Conservation (phyloP, 2,113 vertebrate genomes). For the Poeciliopsis occidentalis region DNA sequence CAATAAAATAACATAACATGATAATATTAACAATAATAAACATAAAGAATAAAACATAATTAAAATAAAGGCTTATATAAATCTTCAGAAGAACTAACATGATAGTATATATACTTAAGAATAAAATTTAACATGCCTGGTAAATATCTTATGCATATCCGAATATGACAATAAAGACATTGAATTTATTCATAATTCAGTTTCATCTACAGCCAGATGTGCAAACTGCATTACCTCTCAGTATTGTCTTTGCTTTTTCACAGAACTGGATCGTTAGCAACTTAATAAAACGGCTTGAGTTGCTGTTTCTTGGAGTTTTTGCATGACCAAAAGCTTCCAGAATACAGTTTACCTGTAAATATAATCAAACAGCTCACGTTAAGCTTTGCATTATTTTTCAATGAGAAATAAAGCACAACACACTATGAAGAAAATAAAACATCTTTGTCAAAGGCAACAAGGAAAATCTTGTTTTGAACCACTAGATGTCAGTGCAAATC, state of each 20-base stretch:
- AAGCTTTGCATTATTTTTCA: neutral
- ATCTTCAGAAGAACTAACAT: neutral
- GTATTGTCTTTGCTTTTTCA: constrained; percentile 81
- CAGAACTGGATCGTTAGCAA: constrained; percentile 90
- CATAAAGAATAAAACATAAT: neutral
- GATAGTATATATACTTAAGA: neutral
- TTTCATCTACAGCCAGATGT: neutral
- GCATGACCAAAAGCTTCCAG: constrained; percentile 94
- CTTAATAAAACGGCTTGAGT: constrained; percentile 91
- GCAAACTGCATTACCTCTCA: constrained; percentile 80
- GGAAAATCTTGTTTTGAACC: constrained; percentile 31
- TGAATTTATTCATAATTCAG: neutral
- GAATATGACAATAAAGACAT: neutral
- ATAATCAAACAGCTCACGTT: constrained; percentile 13
- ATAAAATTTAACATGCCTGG: neutral
- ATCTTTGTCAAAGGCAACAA: neutral
- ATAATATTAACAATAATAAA: neutral
- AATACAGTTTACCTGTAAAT: constrained; percentile 84
- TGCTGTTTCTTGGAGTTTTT: constrained; percentile 85
- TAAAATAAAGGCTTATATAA: too few relatives aligned
- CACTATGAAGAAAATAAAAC: neutral
- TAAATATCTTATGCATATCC: too few relatives aligned
- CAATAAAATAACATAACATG: neutral
- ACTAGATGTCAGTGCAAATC: constrained; percentile 63
- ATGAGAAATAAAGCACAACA: too few relatives aligned